Percentiles rank a stretch among this genome's conserved stretches.
These are phyloP conservation scores for Patella caerulea DNA, from an alignment of 2,888 invertebrate species.

Conservation along the genomic window DNA sequence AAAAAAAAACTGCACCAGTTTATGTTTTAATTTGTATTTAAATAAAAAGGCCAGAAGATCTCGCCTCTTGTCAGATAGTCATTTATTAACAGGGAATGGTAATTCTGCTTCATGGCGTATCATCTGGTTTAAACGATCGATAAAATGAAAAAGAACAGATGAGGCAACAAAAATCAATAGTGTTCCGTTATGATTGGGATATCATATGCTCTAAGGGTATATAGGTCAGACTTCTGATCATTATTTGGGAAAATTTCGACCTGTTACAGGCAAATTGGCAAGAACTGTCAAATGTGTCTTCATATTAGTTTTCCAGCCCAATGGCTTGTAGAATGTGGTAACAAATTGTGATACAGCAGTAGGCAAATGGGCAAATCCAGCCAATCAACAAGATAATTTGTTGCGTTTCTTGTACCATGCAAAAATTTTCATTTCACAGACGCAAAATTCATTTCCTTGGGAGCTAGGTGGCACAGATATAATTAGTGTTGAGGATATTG, in stretches of 20 bases:
- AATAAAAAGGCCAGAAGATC: constrained; percentile 11
- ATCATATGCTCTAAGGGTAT: constrained; percentile 34
- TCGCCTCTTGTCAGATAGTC: constrained; percentile 6
- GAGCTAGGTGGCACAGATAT: constrained; percentile 26
- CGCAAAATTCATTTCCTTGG: constrained; percentile 35
- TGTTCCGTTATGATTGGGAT: constrained; percentile 33
- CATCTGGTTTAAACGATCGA: constrained; percentile 10
- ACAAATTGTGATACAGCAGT: constrained; percentile 2
- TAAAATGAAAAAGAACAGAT: constrained; percentile 11
- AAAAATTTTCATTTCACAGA: constrained; percentile 35
- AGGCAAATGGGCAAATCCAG: constrained; percentile 1
- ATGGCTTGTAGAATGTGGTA: constrained; percentile 19
- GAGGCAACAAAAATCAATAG: constrained; percentile 29
- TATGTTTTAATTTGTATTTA: not conserved
- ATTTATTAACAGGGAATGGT: constrained; percentile 9
- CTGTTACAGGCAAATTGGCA: constrained; percentile 21
- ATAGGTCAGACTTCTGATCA: constrained; percentile 32
- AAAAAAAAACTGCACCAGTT: no score
- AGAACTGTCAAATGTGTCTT: constrained; percentile 16
- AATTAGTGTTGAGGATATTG: constrained; percentile 36
- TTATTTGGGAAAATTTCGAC: constrained; percentile 28
- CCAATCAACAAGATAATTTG: constrained; percentile 27
- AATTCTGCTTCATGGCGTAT: constrained; percentile 10
- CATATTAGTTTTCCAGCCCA: constrained; percentile 25
- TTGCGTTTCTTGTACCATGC: constrained; percentile 22